phyloP scores from a whole-genome alignment of 2,888 invertebrate species.

The Caenorhabditis wallacei region DNA sequence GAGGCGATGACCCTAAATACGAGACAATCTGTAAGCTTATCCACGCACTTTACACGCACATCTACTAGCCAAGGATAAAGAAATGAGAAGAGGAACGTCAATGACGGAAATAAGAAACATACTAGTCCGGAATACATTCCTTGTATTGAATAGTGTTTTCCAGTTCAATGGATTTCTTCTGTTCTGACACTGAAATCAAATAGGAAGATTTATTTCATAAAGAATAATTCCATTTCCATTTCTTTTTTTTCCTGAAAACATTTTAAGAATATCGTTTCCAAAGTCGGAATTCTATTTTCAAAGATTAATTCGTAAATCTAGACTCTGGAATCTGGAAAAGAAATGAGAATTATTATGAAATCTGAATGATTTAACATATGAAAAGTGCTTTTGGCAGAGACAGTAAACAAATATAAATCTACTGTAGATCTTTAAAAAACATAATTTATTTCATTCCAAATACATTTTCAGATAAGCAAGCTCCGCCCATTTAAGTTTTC shows the following conservation, averaged over 20 bases:
- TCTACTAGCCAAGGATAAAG: slow-evolving; percentile 24
- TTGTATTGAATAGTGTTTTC: slow-evolving; percentile 26
- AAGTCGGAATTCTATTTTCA: neutral
- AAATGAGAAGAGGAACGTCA: neutral
- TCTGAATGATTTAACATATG: slow-evolving; percentile 11
- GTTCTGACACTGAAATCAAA: slow-evolving; percentile 21
- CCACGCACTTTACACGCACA: slow-evolving; percentile 53
- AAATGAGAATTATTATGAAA: slow-evolving; percentile 29
- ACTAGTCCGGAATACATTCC: slow-evolving; percentile 37
- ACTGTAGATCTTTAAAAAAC: slow-evolving; percentile 6
- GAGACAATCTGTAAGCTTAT: slow-evolving; percentile 37
- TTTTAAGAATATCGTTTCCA: slow-evolving; percentile 1
- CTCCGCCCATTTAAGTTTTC: slow-evolving; percentile 1
- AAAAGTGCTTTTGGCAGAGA: slow-evolving; percentile 22
- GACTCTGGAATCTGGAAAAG: slow-evolving; percentile 11
- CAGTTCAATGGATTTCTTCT: slow-evolving; percentile 3
- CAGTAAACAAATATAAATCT: slow-evolving; percentile 13
- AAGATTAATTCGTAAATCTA: neutral
- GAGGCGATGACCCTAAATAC: slow-evolving; percentile 38
- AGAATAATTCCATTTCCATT: slow-evolving; percentile 7
- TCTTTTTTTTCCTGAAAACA: slow-evolving; percentile 22
- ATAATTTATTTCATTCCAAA: slow-evolving; percentile 15
- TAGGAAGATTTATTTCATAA: neutral
- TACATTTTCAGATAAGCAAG: slow-evolving; percentile 10
- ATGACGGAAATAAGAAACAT: slow-evolving; percentile 27